Base-by-base conservation (phyloP, 2,888 invertebrate genomes). In the Drosophila pullipes region DNA sequence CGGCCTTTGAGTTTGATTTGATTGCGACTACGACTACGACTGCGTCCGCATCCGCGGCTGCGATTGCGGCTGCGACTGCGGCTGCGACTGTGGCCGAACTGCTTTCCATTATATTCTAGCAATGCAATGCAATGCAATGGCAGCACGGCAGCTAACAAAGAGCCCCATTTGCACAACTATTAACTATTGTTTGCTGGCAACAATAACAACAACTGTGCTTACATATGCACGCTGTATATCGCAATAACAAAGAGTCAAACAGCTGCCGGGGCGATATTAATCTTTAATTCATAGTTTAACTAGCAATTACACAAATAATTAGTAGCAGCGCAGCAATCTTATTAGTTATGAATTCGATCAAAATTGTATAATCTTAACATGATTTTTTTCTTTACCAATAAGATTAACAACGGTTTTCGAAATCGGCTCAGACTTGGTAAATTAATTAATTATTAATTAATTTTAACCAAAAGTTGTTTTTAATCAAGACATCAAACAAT, bases 1-100 rank as follows among this genome's bases (percentile, higher is more conserved):
- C 33, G 53, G 54, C 25, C 28, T 52, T 53, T 55, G 30, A 49
- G 13, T 31, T 69, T 69, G 22, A 39, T 74, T 52, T 60, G 59
- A 66, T 52, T 57, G 50, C 16, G 37, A 53, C 49, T 30, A 47
- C 49, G 37, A 61, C 35, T 16, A 0, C 37, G 18, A 6, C 44
- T 7, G 22, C 22, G 5, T 44, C 11, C 44, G 44, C 39, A 9
- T 7, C 39, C 0, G 37, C 18, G 22, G 44, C 35, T 30, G 30
- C 30, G 6, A 30, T 6, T 33, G 55, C 60, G 4, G 7, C 13
- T 55, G 39, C n/a, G 31, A 25, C 53, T 37, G 37, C 30, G 39
- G 4, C 35, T 11, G 3, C 25, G 35, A 1, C 28, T 11, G 3
- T 28, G 22, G 25, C 18, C 31, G 28, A 35, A 28, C 31, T 18